phyloP scores from a whole-genome alignment of 2,888 invertebrate genomes.

The Melipona beecheii region DNA sequence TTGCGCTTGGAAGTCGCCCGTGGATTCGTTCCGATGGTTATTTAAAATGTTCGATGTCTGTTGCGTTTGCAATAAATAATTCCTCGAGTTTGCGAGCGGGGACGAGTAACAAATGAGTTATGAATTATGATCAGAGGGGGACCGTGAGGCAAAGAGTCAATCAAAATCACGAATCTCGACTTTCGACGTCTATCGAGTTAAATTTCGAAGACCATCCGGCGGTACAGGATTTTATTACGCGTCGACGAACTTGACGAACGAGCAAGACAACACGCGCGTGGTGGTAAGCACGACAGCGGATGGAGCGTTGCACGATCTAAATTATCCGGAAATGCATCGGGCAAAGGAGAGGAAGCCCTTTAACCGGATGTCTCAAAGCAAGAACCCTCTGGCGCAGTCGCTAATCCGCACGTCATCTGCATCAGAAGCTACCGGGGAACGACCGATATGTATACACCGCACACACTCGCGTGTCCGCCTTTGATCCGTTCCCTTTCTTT shows the following conservation, averaged over 20 bases:
- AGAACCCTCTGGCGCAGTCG: conserved; percentile 68
- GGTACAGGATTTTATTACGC: background rate
- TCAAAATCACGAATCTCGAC: background rate
- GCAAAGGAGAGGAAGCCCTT: conserved; percentile 49
- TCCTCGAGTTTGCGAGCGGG: background rate
- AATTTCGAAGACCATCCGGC: background rate
- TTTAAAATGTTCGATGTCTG: background rate
- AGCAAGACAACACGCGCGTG: conserved; percentile 21
- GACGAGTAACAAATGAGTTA: background rate
- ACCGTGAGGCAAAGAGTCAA: background rate
- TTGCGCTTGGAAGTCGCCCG: background rate
- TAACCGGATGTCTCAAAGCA: conserved; percentile 72
- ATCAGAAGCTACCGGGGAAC: conserved; percentile 61
- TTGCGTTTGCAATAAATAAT: conserved; percentile 13
- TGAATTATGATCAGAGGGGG: background rate
- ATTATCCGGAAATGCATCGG: conserved; percentile 74
- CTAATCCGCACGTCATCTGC: conserved; percentile 76
- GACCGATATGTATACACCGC: conserved; percentile 35
- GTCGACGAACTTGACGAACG: conserved; percentile 30
- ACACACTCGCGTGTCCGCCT: background rate
- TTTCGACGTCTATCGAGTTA: background rate
- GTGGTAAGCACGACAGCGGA: conserved; percentile 28
- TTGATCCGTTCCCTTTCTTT: conserved; percentile 21
- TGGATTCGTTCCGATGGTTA: conserved; percentile 2
- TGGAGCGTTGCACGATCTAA: conserved; percentile 62